A percentile compares a stretch with the other conserved stretches of the same genome.
Conservation (phyloP, 2,888 invertebrate species). For the Hypercompe scribonia region DNA sequence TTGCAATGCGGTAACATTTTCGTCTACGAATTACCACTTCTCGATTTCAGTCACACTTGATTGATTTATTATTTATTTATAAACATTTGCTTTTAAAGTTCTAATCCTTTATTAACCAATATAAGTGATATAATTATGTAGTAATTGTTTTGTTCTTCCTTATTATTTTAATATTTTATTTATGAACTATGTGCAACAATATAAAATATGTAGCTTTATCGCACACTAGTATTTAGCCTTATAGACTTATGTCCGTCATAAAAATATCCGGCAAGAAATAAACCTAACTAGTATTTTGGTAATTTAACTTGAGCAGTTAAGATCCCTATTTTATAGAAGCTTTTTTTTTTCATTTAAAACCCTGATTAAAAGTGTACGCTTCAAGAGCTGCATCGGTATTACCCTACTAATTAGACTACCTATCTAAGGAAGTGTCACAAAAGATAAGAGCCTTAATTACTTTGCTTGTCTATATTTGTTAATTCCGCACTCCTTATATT, state of each 20-base stretch:
- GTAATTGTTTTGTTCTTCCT: background rate
- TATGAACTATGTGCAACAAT: background rate
- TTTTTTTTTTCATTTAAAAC: background rate
- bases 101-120: background rate
- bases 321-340: background rate
- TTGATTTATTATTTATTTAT: slow-evolving; percentile 24
- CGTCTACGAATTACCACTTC: slow-evolving; percentile 43
- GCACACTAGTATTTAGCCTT: background rate
- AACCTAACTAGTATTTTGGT: background rate
- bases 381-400: background rate
- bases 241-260: background rate
- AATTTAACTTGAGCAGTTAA: background rate
- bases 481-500: background rate
- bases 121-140: background rate
- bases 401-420: background rate
- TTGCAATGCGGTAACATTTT: slow-evolving; percentile 42
- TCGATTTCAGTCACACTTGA: slow-evolving; percentile 26
- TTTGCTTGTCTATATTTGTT: background rate
- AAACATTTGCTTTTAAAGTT: background rate
- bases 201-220: background rate
- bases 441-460: background rate
- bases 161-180: background rate
- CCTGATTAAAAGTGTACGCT: background rate
- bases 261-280: background rate
- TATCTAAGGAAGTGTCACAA: background rate